Evolutionary conservation across 35 echinoderm and acorn worm genomes (phyloP), one percentile per base, ranked within the genome.

Genomic region (Acanthaster planci): DNA sequence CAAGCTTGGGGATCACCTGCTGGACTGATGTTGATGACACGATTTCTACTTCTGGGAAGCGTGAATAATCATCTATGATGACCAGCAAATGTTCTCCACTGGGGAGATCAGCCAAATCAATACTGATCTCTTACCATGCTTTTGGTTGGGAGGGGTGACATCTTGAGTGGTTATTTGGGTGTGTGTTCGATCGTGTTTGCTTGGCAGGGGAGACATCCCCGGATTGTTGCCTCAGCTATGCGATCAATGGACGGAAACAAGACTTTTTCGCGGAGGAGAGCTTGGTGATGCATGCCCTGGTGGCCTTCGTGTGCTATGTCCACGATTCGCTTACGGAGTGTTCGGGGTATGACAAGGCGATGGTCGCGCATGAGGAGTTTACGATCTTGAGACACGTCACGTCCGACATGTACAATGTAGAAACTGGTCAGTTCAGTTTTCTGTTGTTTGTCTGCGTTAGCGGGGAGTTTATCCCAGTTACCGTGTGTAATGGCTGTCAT

Each of bases 191-290:
- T n/a, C n/a, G n/a, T n/a, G n/a, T n/a, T n/a, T n/a, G n/a, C n/a
- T n/a, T n/a, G n/a, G n/a, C n/a, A n/a, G n/a, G n/a, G n/a, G n/a
- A n/a, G n/a, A n/a, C n/a, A n/a, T n/a, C n/a, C 72, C n/a, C n/a
- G n/a, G n/a, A n/a, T n/a, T n/a, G n/a, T n/a, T n/a, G n/a, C n/a
- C n/a, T 91, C 89, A 16, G 86, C 89, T n/a, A 59, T 21, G 9
- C 78, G 23, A 47, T 86, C 78, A 12, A 91, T 79, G 26, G 77
- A 77, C 40, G 89, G 84, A 32, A 91, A 91, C 82, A 82, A 91
- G n/a, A n/a, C n/a, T n/a, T n/a, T n/a, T n/a, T n/a, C n/a, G n/a
- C n/a, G n/a, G n/a, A n/a, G n/a, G n/a, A n/a, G n/a, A n/a, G n/a
- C n/a, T n/a, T n/a, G n/a, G n/a, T n/a, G n/a, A n/a, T n/a, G n/a